Conservation (phyloP, 2,797 vertebrate species). For the Malurus splendens region DNA sequence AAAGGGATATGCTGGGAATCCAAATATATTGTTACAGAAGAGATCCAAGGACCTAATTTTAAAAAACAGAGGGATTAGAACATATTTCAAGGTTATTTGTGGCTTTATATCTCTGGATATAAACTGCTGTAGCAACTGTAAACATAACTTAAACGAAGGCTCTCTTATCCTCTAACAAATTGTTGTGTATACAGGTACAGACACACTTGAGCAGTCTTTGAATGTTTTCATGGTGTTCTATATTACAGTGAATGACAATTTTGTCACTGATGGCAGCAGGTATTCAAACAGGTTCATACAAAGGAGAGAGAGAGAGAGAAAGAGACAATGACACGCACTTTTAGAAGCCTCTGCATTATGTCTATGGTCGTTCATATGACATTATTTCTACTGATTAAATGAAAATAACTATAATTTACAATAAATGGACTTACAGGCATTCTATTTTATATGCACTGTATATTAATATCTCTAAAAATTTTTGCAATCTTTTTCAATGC, state of each 20-base stretch:
- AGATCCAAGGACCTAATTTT: neutral
- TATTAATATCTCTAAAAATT: neutral
- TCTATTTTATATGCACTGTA: neutral
- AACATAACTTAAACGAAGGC: neutral
- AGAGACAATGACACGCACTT: neutral
- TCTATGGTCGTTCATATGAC: neutral
- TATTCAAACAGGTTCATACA: neutral
- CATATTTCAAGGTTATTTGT: neutral
- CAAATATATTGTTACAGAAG: neutral
- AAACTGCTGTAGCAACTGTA: neutral
- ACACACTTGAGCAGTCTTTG: neutral
- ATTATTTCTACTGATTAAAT: neutral
- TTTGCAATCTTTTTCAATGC: neutral
- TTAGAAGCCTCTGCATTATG: neutral
- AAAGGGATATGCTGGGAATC: neutral
- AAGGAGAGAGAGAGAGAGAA: neutral
- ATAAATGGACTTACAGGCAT: neutral
- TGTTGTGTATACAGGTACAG: neutral
- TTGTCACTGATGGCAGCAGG: neutral
- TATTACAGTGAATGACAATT: neutral
- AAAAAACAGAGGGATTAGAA: neutral
- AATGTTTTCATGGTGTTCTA: neutral
- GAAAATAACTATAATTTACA: neutral
- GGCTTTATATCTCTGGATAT: neutral
- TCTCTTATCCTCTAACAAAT: neutral